A percentile compares a stretch with the other conserved stretches of the same genome.
These are phyloP conservation scores for Clunio marinus DNA, from an alignment of 2,888 invertebrate species.

Conservation along the genomic window DNA sequence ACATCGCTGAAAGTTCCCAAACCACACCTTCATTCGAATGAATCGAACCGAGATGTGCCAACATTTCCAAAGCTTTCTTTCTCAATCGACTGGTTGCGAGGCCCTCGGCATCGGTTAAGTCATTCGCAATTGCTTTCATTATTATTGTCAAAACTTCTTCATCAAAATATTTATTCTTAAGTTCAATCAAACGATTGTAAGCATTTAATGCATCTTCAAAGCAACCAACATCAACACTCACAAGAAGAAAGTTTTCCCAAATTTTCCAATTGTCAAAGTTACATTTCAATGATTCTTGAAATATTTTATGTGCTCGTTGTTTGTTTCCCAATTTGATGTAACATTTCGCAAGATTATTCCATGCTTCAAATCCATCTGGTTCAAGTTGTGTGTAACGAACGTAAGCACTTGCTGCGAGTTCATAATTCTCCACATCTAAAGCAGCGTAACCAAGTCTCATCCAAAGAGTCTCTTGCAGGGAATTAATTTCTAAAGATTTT, in stretches of 20 bases:
- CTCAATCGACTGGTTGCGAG: slow-evolving; percentile 50
- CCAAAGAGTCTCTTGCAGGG: slow-evolving; percentile 83
- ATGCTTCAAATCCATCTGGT: slow-evolving; percentile 86
- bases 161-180: slow-evolving; percentile 77
- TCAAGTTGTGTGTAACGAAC: slow-evolving; percentile 83
- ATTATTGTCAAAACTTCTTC: slow-evolving; percentile 68
- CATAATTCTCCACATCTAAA: slow-evolving; percentile 73
- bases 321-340: slow-evolving; percentile 85
- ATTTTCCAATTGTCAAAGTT: slow-evolving; percentile 89
- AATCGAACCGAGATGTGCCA: slow-evolving; percentile 49
- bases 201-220: slow-evolving; percentile 81
- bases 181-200: slow-evolving; percentile 78
- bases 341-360: slow-evolving; percentile 96
- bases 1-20: slow-evolving; percentile 77
- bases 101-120: slow-evolving; percentile 60
- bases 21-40: slow-evolving; percentile 65
- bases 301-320: slow-evolving; percentile 73
- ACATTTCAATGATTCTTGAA: slow-evolving; percentile 85
- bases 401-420: slow-evolving; percentile 77
- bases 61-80: slow-evolving; percentile 46
- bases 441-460: slow-evolving; percentile 81
- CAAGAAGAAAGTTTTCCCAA: slow-evolving; percentile 92
- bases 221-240: slow-evolving; percentile 80
- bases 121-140: slow-evolving; percentile 63
- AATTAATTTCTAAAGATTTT: slow-evolving; percentile 78